Evolutionary conservation across 2,113 vertebrate genomes (phyloP), one percentile per base, ranked within the genome.

Genomic region (Tor tambroides): DNA sequence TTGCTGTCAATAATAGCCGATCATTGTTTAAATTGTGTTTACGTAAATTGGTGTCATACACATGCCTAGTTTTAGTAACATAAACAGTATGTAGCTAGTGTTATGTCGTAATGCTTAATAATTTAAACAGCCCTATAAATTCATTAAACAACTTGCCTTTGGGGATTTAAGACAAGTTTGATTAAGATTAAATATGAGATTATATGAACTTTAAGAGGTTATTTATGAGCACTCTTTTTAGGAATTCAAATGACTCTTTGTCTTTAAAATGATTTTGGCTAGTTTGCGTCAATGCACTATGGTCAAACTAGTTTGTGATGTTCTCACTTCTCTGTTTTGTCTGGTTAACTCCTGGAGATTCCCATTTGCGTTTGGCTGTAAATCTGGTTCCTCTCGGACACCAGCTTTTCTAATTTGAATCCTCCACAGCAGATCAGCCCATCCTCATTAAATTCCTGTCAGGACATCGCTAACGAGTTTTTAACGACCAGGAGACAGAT

Each of bases 401-500:
- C 35, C 46, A 87, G 85, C 84, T 74, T 77, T 80, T 26, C 83
- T 87, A 79, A 83, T 87, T 89, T 85, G 54, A 85, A 49, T 72
- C 84, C 77, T 78, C 69, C 56, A 72, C 54, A 51, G 82, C 77
- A 89, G 76, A 81, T 63, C 71, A 78, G 72, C 78, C 41, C 54
- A 67, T 79, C 28, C 86, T 89, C 72, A 90, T 88, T 87, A 87
- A 87, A 88, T 83, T 75, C 78, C 30, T 72, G 80, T 87, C 78
- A 90, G 83, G 74, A 82, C 85, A 76, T 83, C 46, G 41, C 49
- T 87, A 90, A 90, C 54, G 83, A 85, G 82, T 23, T 85, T 90
- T 86, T 88, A 90, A 90, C 56, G 83, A 90, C 82, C 74, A 80
- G 78, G 41, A 80, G 87, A 88, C 69, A 74, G 80, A 84, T 78